Percentiles rank a stretch among this genome's conserved stretches.
phyloP scores from a whole-genome alignment of 2,888 invertebrate species.

The Unio delphinus region DNA sequence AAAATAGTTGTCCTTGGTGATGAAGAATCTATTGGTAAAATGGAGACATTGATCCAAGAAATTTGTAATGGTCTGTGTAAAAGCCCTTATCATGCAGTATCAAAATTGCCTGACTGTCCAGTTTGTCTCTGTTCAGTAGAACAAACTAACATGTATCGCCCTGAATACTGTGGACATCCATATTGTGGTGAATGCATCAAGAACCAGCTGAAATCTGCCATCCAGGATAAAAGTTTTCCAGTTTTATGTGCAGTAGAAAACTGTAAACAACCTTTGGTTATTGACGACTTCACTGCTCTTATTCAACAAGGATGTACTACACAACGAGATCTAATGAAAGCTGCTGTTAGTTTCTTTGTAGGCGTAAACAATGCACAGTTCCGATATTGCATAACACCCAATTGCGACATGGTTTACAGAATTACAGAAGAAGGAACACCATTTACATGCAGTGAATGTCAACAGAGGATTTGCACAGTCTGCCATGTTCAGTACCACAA shows the following conservation, averaged over 20 bases:
- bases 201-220: conserved; percentile 33
- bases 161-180: conserved; percentile 63
- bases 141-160: conserved; percentile 39
- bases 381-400: conserved; percentile 59
- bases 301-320: conserved; percentile 24
- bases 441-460: conserved; percentile 49
- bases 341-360: conserved; percentile 50
- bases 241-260: conserved; percentile 49
- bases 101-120: conserved; percentile 44
- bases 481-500: conserved; percentile 57
- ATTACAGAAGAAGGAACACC: conserved; percentile 27
- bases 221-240: conserved; percentile 49
- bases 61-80: conserved; percentile 2
- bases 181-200: conserved; percentile 58
- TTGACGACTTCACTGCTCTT: conserved; percentile 38
- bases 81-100: too few relatives aligned
- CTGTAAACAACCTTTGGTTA: conserved; percentile 45
- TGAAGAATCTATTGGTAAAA: conserved; percentile 26
- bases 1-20: conserved; percentile 34
- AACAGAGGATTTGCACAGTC: conserved; percentile 43
- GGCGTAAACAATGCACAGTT: conserved; percentile 31
- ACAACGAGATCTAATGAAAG: conserved; percentile 21
- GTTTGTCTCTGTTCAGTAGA: conserved; percentile 59
- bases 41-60: conserved; percentile 19
- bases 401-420: conserved; percentile 60